Base-by-base conservation (phyloP, 1,140 invertebrate genomes). In the Heliconius eleuchia region DNA sequence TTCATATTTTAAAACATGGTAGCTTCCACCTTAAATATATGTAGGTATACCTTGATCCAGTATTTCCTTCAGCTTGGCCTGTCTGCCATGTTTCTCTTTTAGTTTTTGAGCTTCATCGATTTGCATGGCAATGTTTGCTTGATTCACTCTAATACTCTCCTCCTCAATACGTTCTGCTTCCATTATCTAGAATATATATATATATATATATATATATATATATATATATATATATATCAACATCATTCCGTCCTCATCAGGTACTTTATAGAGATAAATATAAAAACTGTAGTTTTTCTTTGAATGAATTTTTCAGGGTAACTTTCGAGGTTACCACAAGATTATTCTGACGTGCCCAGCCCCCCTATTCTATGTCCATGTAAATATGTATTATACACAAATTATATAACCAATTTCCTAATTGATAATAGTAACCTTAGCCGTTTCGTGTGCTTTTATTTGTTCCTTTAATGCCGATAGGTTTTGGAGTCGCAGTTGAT, bases 141-240 rank as follows among this genome's bases (percentile, higher is more conserved):
- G 92, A 83, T 96, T 97, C 70, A 96, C 94, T 50, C 95, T 89
- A 27, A 95, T 95, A 46, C 96, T 96, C 87, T 97, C 96, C 84
- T 97, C 96, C 82, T 96, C 95, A 57, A 96, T 96, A 13, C 94
- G 94, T 83, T 97, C 96, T 1, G 96, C 96, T 87, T 96, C 96
- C 81, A 96, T 89, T 57, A 96, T 86, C 91, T 94, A 55, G 30
- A 39, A 39, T 42, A 60, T 57, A 8, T 52, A 19, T 6, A 52
- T 19, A 23, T 57, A 57, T 57, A 57, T n/a, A 9, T 57, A 8
- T 57, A 57, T n/a, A 9, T 57, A 8, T 57, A 39, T 42, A 60
- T 57, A 8, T 52, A 19, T 6, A 52, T 19, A 23, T 57, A 57
- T 57, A 57, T n/a, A 9, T 57, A 8, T 57, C 19, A 39, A 39